Base-by-base conservation (phyloP, 1,140 invertebrate species). In the Carposina sasakii region DNA sequence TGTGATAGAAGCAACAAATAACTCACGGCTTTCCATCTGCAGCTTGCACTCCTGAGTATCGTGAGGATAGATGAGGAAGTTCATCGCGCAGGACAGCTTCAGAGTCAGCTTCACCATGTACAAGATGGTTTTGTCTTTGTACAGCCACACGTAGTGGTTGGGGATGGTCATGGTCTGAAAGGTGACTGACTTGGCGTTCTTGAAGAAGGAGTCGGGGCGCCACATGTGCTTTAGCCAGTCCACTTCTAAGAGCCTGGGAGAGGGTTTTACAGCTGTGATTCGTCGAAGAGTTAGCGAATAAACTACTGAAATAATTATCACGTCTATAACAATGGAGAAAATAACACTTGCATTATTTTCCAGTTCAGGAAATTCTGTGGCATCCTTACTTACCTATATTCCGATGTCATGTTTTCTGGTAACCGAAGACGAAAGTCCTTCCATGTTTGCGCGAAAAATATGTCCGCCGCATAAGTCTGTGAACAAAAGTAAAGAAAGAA, bases 101-200 rank as follows among this genome's bases (percentile, higher is more conserved):
- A 96, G 69, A 0, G 94, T 96, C 48, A 96, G 79, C 87, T 95
- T 95, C 30, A 94, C 93, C 93, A 95, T 95, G 66, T 95, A 95
- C 0, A 95, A 78, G 45, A 95, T 95, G 1, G 92, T 94, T 76
- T 95, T 94, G 68, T 95, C 93, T 73, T 94, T 94, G 73, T 94
- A 94, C 9, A 95, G 78, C 94, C 94, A 95, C 58, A 95, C 88
- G 59, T 95, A 95, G 69, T 96, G 94, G 83, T 96, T 96, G 0
- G 94, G 94, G 56, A 96, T 94, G 33, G 94, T 96, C 94, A 96
- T 96, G 0, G 94, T 95, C 77, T 96, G 94, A 69, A 96, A 96
- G 2, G 94, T 96, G 0, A 96, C 94, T 6, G 93, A 93, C 81
- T 96, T 96, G 23, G 94, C 94, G 74, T 95, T 95, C 74, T 95